Evolutionary conservation across 35 echinoderm and acorn worm genomes (phyloP), one percentile per base, ranked within the genome.

Genomic region (Holothuria glaberrima): DNA sequence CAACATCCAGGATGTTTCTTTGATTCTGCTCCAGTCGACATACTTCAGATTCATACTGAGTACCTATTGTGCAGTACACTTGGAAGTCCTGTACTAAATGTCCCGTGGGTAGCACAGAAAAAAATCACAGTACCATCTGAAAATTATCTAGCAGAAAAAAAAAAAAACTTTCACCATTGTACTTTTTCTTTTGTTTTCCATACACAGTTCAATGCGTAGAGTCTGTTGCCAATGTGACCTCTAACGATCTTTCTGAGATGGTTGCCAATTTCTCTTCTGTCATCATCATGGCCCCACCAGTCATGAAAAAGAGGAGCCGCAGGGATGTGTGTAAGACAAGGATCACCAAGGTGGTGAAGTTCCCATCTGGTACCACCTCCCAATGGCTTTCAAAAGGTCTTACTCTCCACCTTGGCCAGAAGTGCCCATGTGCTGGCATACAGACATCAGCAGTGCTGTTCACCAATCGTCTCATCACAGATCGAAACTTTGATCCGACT

Each of bases 181-280:
- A 46, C n/a, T 18, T 20, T 78, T 50, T 13, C 66, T 44, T n/a
- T 38, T 50, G 21, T 24, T 78, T 24, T 78, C 22, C 31, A 33
- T 35, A 18, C 79, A 58, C 79, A 82, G 48, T 25, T 0, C 34
- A 26, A 3, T 84, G 80, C 57, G 31, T 84, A 21, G 80, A 84
- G 5, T 61, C 30, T 12, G 12, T 46, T 17, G 34, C 27, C 9
- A 32, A 29, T 3, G 58, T 61, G 24, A 61, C 80, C 10, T 34
- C 9, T 0, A 46, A 32, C 13, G 1, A 14, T 17, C 59, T 84
- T 26, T 7, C 56, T 7, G n/a, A 81, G 19, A 63, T 30, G 17
- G 61, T 61, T 13, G 20, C 25, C 80, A 27, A 32, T 27, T 38
- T 58, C 58, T 21, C 54, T 34, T 34, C 29, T 9, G 80, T 84